Base-by-base conservation (phyloP, 1,140 invertebrate species). In the Tetraneura akinire region DNA sequence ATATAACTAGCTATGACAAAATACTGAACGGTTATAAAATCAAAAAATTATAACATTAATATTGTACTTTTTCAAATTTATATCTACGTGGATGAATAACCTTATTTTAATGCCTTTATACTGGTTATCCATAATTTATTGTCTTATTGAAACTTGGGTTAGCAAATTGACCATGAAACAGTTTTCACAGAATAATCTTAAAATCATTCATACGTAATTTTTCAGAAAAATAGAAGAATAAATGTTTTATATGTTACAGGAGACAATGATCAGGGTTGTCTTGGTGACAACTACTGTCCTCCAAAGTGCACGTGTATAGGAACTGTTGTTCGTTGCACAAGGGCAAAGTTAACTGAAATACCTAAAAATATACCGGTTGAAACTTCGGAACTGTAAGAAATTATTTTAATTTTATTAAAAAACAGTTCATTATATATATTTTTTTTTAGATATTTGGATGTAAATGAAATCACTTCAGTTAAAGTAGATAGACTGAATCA, bases 281-380 rank as follows among this genome's bases (percentile, higher is more conserved):
- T 96, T 45, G 92, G 94, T 18, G 90, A 93, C 83, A 93, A 94
- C 85, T 94, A 95, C 85, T 99, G 98, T 85, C 98, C 98, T 8
- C 89, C 92, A 3, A 91, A 92, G 82, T 99, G 98, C 87, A 91
- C 91, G 60, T 99, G 98, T 87, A 92, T 94, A 6, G 96, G 96
- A 37, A 98, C 96, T 0, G 92, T 98, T 37, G 97, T 99, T 0
- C 88, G 97, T 80, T 99, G 98, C 87, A 96, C 96, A 23, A 88
- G 95, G 82, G 92, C 94, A 32, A 90, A 92, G 80, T 88, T 99
- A 51, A 92, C 90, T 66, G 90, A 93, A 84, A 92, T 99, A 82
- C 98, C 98, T 5, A 88, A 90, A 62, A 93, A 94, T 80, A 95
- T 99, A 83, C 96, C 97, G 10, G 88, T 91, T 0, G 96, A 98